These are phyloP conservation scores for Mormyrus hasselquistii DNA, from an alignment of 2,797 vertebrate genomes.

Conservation along the genomic window DNA sequence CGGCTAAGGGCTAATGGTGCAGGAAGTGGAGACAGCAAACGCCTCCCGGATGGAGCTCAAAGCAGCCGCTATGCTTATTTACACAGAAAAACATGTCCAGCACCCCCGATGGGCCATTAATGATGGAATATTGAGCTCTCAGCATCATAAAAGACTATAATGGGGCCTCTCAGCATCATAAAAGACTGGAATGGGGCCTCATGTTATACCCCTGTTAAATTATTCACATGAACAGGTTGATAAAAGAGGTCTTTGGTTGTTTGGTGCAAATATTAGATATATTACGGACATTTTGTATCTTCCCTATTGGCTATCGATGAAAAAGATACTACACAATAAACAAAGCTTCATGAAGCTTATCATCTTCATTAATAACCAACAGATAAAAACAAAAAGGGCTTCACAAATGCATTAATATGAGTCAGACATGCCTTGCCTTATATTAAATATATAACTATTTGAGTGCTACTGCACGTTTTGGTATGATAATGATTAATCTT, in stretches of 20 bases:
- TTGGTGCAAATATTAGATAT: not conserved
- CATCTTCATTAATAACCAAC: not conserved
- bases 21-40: not conserved
- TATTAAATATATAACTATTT: not conserved
- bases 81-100: not conserved
- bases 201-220: not conserved
- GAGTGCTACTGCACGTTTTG: not conserved
- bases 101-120: not conserved
- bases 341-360: not conserved
- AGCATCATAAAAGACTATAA: not conserved
- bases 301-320: not conserved
- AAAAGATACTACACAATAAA: not conserved
- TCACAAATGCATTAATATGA: not conserved
- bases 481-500: not conserved
- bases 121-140: not conserved
- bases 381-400: not conserved
- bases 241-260: not conserved
- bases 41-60: constrained; percentile 20
- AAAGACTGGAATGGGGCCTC: not conserved
- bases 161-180: not conserved
- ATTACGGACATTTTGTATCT: not conserved
- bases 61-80: not conserved
- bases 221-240: not conserved
- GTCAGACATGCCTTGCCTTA: not conserved
- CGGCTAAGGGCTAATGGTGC: not conserved